Evolutionary conservation across 64 coral and sea anemone species (phyloP).

Genomic region (Acropora yongei): DNA sequence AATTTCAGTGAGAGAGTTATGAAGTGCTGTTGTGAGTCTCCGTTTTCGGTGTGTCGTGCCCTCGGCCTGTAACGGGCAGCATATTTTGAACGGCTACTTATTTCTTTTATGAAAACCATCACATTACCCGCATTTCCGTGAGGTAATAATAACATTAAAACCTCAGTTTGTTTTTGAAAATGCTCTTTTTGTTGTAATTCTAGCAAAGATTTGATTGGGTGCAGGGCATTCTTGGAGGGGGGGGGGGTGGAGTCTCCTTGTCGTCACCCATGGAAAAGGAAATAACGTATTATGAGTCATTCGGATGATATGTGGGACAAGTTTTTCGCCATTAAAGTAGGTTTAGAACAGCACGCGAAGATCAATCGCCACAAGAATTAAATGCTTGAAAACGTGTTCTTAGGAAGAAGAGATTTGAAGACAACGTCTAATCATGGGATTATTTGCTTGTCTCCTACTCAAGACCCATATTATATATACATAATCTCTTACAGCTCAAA

Average conservation of each 20-base stretch:
- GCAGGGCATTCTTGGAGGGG: neutral
- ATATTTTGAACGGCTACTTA: conserved; percentile 2
- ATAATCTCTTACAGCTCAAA: too few species aligned
- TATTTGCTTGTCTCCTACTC: too few species aligned
- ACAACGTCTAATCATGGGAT: too few species aligned
- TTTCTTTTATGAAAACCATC: neutral
- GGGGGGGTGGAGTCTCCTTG: too few species aligned
- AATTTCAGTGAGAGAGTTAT: neutral
- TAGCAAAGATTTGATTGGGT: neutral
- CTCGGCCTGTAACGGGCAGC: neutral
- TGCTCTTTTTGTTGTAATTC: neutral
- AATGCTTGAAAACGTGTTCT: neutral
- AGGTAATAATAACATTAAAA: conserved; percentile 9
- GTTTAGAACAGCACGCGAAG: too few species aligned
- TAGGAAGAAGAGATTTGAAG: too few species aligned
- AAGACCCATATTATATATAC: too few species aligned
- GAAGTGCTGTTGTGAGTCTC: too few species aligned
- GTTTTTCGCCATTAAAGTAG: too few species aligned
- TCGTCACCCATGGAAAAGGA: neutral
- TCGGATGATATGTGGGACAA: too few species aligned
- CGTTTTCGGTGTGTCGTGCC: conserved; percentile 1
- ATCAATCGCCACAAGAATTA: too few species aligned
- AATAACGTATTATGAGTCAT: too few species aligned
- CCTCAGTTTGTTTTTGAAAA: neutral
- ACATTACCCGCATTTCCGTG: conserved; percentile 39